A percentile compares a stretch with the other conserved stretches of the same genome.
These are phyloP conservation scores for Wiebesia pumilae DNA, from an alignment of 1,140 invertebrate genomes.

Conservation along the genomic window DNA sequence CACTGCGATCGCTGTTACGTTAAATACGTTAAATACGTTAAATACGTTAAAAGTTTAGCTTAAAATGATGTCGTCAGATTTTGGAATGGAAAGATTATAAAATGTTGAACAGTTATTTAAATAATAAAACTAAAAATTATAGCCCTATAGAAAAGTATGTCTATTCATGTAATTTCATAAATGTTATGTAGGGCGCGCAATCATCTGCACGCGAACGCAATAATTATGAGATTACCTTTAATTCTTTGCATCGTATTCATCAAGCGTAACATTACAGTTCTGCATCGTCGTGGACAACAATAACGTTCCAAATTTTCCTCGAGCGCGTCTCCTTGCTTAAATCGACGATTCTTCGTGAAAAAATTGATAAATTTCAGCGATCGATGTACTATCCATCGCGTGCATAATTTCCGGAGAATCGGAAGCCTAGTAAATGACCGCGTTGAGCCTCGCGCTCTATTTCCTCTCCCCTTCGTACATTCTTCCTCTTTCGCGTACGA, in stretches of 20 bases:
- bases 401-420: no score
- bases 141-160: background rate
- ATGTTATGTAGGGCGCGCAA: background rate
- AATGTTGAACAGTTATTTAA: background rate
- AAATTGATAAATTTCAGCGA: no score
- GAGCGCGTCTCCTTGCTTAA: no score
- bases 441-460: no score
- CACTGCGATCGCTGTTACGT: no score
- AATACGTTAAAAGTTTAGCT: no score
- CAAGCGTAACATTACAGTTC: background rate
- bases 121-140: slow-evolving; percentile 1
- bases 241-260: slow-evolving; percentile 8
- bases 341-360: no score
- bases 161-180: background rate
- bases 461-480: no score
- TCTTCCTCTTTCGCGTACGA: background rate
- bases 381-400: no score
- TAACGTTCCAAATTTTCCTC: background rate
- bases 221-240: slow-evolving; percentile 30
- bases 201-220: background rate
- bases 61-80: no score
- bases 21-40: no score
- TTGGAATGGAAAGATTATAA: background rate
- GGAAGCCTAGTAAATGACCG: no score
- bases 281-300: background rate